Evolutionary conservation across 2,113 vertebrate genomes (phyloP), one percentile per base, ranked within the genome.

Genomic region (Heterotis niloticus): DNA sequence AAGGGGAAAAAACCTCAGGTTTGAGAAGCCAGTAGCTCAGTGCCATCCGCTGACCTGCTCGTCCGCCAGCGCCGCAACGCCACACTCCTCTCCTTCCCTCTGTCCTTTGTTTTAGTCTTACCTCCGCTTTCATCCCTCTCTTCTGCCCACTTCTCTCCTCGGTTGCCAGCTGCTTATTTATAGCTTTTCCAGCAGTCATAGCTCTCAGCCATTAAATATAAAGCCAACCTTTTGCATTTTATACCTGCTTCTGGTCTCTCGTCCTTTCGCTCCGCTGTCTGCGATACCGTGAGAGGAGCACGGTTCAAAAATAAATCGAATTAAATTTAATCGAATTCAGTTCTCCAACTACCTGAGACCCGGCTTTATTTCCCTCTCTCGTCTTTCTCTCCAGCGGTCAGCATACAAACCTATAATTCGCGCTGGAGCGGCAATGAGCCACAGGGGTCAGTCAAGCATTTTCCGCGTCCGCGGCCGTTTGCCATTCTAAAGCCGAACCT

Each of bases 1-100:
- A 28, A 80, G 76, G 64, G 65, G 79, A 76, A 60, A n/a, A 80
- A 69, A 52, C 64, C 51, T 65, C 16, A 13, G 34, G 73, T 2
- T 51, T 44, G 26, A 70, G 44, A 17, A 0, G 52, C 54, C 20
- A 54, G 17, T 7, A 5, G 26, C 59, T 76, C 54, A 80, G 68
- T 80, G 51, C 20, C 16, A 16, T 44, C 52, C 23, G 9, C 34
- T 44, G 56, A 44, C n/a, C n/a, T n/a, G n/a, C n/a, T n/a, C n/a
- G n/a, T n/a, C n/a, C n/a, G n/a, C n/a, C n/a, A n/a, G n/a, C n/a
- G n/a, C 66, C 20, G 17, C 28, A 23, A 14, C 28, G 23, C 67
- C 56, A 20, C 10, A 54, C 54, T 29, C 51, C 74, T 75, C 13
- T 75, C 56, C 34, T 34, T 62, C 10, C 11, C 74, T 75, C 11